phyloP scores from a whole-genome alignment of 2,797 vertebrate species.

The Danio kyathit region DNA sequence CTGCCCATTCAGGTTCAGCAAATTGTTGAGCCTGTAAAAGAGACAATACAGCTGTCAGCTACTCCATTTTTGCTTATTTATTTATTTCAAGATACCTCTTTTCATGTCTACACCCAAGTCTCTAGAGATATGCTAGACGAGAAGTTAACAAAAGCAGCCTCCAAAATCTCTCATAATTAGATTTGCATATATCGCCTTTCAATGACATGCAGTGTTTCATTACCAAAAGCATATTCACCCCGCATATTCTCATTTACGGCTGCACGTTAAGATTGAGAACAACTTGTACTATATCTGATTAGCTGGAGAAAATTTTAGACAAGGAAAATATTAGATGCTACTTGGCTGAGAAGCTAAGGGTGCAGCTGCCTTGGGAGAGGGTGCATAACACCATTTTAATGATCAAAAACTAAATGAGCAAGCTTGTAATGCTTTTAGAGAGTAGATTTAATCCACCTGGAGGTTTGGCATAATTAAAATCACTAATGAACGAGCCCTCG shows the following conservation, averaged over 20 bases:
- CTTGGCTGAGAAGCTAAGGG: constrained; percentile 29
- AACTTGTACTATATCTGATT: constrained; percentile 34
- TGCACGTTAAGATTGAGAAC: constrained; percentile 7
- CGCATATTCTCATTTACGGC: constrained; percentile 28
- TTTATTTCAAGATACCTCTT: not conserved
- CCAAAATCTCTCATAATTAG: constrained; percentile 13
- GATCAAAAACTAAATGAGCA: constrained; percentile 48
- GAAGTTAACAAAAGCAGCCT: constrained; percentile 5
- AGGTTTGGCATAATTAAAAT: constrained; percentile 46
- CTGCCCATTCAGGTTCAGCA: constrained; percentile 8
- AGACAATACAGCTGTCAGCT: constrained; percentile 34
- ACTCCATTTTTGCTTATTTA: not conserved
- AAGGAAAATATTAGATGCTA: constrained; percentile 35
- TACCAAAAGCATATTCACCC: constrained; percentile 5
- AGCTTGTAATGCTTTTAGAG: constrained; percentile 45
- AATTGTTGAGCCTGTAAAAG: constrained; percentile 10
- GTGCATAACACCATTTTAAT: constrained; percentile 44
- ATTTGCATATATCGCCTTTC: constrained; percentile 32
- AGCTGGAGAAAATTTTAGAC: constrained; percentile 29
- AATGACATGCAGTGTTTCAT: constrained; percentile 34
- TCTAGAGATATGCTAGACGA: not conserved
- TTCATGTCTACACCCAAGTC: not conserved
- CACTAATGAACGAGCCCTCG: constrained; percentile 35
- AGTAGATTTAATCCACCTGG: constrained; percentile 46
- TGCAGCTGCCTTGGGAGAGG: constrained; percentile 31